A percentile compares a stretch with the other conserved stretches of the same genome.
phyloP scores from a whole-genome alignment of 2,113 vertebrate genomes.

The Gymnogyps californianus region DNA sequence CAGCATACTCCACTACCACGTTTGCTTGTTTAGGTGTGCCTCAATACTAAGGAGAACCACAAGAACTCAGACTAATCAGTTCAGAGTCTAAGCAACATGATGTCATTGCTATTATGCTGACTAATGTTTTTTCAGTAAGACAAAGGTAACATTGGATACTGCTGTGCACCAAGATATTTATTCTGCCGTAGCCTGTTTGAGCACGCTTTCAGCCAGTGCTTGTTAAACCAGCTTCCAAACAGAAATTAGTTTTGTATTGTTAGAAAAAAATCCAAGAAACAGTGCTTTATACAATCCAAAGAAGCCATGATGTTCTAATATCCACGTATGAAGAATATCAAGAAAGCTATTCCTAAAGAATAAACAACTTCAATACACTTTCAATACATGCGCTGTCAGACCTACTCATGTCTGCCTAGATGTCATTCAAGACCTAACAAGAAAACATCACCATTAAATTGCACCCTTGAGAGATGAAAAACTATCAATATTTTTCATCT shows the following conservation, averaged over 20 bases:
- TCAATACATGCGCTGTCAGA: background rate
- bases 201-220: background rate
- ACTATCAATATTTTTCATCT: background rate
- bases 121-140: background rate
- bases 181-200: background rate
- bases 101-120: background rate
- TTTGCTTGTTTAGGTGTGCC: background rate
- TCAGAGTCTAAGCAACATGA: background rate
- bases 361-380: background rate
- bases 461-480: background rate
- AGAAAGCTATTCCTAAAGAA: background rate
- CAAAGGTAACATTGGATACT: background rate
- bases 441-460: background rate
- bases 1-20: fast-evolving
- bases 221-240: background rate
- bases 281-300: background rate
- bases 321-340: background rate
- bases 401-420: background rate
- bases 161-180: background rate
- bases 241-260: background rate
- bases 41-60: fast-evolving
- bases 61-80: background rate
- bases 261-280: background rate
- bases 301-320: background rate
- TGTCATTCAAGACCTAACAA: background rate